These are phyloP conservation scores for Hylia prasina DNA, from an alignment of 2,113 vertebrate species.

Conservation along the genomic window DNA sequence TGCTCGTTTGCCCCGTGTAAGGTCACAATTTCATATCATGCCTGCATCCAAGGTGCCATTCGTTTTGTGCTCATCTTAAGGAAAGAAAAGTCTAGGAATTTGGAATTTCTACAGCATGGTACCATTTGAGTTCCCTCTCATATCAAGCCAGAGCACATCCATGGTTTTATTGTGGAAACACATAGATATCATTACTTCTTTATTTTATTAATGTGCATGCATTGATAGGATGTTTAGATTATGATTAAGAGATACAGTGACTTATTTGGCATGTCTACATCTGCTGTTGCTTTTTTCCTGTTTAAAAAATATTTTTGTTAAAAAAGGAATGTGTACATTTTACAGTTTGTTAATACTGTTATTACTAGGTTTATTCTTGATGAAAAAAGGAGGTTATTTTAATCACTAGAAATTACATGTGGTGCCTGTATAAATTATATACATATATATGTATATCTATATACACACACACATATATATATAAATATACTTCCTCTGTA, in stretches of 20 bases:
- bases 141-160: neutral
- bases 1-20: accelerated
- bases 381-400: accelerated
- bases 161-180: neutral
- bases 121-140: neutral
- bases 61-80: neutral
- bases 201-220: neutral
- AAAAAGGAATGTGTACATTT: neutral
- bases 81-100: neutral
- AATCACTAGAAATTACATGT: neutral
- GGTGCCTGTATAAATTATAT: neutral
- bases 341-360: neutral
- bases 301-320: neutral
- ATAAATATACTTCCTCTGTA: neutral
- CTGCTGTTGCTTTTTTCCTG: neutral
- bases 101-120: neutral
- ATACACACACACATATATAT: no score
- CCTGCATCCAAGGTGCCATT: neutral
- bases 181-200: neutral
- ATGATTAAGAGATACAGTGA: neutral
- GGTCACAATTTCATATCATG: neutral
- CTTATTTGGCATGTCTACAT: neutral
- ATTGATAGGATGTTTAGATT: neutral
- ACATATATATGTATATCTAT: no score
- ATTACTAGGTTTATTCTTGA: neutral